Conservation (phyloP, 2,113 vertebrate species). For the human region GRCh38 chr4:183153001-183153500, state of each 20-base stretch:
- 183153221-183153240: not conserved
- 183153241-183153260: not conserved
- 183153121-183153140: too few relatives aligned
- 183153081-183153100: too few relatives aligned
- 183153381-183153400: not conserved
- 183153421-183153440: not conserved
- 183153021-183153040: too few relatives aligned
- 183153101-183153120: too few relatives aligned
- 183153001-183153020: too few relatives aligned
- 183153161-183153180: too few relatives aligned
- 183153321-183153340: not conserved
- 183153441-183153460: not conserved
- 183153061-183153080: too few relatives aligned
- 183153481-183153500: not conserved
- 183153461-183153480: conserved; percentile 5
- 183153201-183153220: not conserved
- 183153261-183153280: not conserved
- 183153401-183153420: not conserved
- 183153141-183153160: too few relatives aligned
- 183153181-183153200: too few relatives aligned
- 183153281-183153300: not conserved
- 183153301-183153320: not conserved
- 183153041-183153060: too few relatives aligned
- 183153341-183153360: not conserved
- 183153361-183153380: not conserved